phyloP scores from a whole-genome alignment of 2,888 invertebrate species.

The Dynastes grantii region DNA sequence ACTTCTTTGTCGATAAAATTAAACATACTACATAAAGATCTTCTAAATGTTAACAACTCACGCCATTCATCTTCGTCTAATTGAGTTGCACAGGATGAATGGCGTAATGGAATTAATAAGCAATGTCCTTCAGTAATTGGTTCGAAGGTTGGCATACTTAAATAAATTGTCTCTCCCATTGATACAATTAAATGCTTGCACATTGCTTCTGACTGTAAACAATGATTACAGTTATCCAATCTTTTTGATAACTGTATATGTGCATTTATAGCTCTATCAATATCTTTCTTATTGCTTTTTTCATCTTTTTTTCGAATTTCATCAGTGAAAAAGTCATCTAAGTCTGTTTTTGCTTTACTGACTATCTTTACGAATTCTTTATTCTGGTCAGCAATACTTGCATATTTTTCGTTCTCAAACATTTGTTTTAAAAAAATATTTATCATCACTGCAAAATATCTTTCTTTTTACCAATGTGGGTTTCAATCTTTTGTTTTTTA shows the following conservation, averaged over 20 bases:
- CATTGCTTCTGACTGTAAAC: constrained; percentile 86
- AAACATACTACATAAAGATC: constrained; percentile 84
- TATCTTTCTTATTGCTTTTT: constrained; percentile 77
- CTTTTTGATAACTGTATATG: constrained; percentile 80
- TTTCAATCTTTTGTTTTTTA: constrained; percentile 77
- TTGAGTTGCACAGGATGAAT: constrained; percentile 84
- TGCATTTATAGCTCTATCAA: constrained; percentile 80
- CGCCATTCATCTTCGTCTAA: constrained; percentile 96
- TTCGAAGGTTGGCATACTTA: constrained; percentile 85
- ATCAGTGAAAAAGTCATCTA: constrained; percentile 90
- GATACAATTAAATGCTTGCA: constrained; percentile 89
- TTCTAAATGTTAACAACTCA: constrained; percentile 87
- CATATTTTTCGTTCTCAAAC: constrained; percentile 88
- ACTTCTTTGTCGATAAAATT: constrained; percentile 82
- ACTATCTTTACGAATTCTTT: constrained; percentile 84
- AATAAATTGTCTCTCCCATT: constrained; percentile 86
- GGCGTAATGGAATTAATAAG: constrained; percentile 87
- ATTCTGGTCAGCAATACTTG: constrained; percentile 85
- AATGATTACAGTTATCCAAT: constrained; percentile 86
- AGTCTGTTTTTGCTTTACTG: constrained; percentile 80
- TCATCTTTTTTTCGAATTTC: constrained; percentile 80
- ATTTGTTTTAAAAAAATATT: constrained; percentile 87
- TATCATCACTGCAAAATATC: constrained; percentile 93
- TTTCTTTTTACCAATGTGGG: constrained; percentile 81
- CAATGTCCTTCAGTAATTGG: constrained; percentile 91